Evolutionary conservation across 2,888 invertebrate species (phyloP), one percentile per base, ranked within the genome.

Genomic region (Tachina grossa): DNA sequence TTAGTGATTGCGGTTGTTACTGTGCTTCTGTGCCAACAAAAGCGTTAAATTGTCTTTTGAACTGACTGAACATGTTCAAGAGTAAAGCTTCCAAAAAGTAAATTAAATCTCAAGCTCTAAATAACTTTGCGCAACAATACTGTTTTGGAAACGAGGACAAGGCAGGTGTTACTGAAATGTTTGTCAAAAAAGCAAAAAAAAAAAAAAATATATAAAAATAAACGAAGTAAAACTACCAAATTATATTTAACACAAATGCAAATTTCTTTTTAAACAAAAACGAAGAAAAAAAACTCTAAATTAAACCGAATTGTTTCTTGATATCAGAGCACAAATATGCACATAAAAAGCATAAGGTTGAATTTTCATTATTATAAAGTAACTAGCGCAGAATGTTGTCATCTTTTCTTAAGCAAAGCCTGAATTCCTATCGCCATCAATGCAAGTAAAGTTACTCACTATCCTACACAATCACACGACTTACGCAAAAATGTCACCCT

Each of bases 11-110:
- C 63, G 78, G 87, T 79, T 66, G 66, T 76, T 81, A 53, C 61
- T 68, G 39, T 83, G 72, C 61, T 84, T 59, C 57, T 57, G 57
- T 83, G 80, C 77, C 85, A 87, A 66, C 85, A 83, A 71, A n/a
- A 87, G 87, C 87, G 87, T 87, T 87, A 87, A 88, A 88, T 88
- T 87, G 83, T 86, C 77, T 74, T 78, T 57, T 69, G 47, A 77
- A n/a, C 51, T 71, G 57, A 77, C 61, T 77, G 55, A 84, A 59
- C 76, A 77, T 85, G 71, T 72, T 66, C 72, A 45, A 47, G 43
- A 68, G 22, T 78, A 78, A 83, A 78, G 77, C 72, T 78, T 83
- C 59, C 59, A 72, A 69, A 80, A 84, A 81, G 76, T 81, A 80
- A 85, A 85, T 85, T 82, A 82, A 85, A 77, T 82, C 82, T 82